Evolutionary conservation across 2,888 invertebrate genomes (phyloP).

Genomic region (Cantharis nigra): DNA sequence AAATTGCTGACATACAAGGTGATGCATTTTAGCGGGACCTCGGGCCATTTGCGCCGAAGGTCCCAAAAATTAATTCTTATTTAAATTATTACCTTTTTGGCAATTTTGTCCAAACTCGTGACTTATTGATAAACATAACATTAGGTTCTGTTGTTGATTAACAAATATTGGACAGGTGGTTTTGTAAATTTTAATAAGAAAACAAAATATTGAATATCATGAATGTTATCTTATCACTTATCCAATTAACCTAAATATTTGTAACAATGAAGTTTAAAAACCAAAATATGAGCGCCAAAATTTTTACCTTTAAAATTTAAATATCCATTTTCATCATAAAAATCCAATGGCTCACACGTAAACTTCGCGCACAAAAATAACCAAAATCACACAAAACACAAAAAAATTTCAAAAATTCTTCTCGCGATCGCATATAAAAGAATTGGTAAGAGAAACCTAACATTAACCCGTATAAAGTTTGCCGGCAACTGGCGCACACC

Average conservation of each 20-base stretch:
- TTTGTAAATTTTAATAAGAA: background rate
- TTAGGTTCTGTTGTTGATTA: background rate
- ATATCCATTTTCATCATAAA: background rate
- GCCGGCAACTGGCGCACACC: slow-evolving; percentile 43
- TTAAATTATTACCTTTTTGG: background rate
- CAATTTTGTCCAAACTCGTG: background rate
- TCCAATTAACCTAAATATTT: background rate
- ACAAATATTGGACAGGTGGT: background rate
- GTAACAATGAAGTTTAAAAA: background rate
- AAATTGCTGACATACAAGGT: background rate
- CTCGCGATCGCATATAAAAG: background rate
- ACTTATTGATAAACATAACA: background rate
- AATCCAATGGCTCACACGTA: background rate
- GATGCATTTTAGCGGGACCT: background rate
- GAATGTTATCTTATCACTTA: background rate
- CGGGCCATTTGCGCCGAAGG: background rate
- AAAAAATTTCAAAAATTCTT: background rate
- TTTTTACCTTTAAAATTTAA: background rate
- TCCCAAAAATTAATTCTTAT: background rate
- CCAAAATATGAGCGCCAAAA: background rate
- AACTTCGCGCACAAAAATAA: background rate
- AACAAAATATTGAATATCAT: background rate
- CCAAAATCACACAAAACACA: background rate
- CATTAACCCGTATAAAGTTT: slow-evolving; percentile 29
- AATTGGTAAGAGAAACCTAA: slow-evolving; percentile 4